A percentile compares a stretch with the other conserved stretches of the same genome.
Conservation (phyloP, 2,797 vertebrate species). For the Coregonus suidteri region DNA sequence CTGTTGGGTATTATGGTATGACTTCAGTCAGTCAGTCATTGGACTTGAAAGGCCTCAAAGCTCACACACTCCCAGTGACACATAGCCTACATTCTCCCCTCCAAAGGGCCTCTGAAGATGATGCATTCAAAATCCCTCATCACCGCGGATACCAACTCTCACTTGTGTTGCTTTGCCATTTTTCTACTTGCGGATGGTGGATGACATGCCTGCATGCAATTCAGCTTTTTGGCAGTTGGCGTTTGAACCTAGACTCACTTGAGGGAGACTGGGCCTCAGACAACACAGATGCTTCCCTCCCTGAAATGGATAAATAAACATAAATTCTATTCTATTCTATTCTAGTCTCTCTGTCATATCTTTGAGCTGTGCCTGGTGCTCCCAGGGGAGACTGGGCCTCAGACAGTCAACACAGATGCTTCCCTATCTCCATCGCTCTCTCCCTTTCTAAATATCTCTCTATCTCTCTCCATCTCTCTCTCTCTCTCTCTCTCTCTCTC, state of each 20-base stretch:
- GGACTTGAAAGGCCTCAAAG: constrained; percentile 4
- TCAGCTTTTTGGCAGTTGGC: not conserved
- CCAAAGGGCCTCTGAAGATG: not conserved
- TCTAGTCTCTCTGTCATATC: too few relatives aligned
- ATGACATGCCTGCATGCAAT: not conserved
- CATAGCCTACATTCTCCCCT: not conserved
- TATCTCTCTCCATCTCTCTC: too few relatives aligned
- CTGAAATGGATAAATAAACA: not conserved
- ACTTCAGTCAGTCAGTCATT: constrained; percentile 3
- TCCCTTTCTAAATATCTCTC: too few relatives aligned
- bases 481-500: too few relatives aligned
- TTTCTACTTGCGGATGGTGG: not conserved
- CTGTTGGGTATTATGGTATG: not conserved
- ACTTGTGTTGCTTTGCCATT: not conserved
- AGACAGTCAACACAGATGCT: constrained; percentile 21
- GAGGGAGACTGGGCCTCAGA: not conserved
- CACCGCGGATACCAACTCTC: constrained; percentile 1
- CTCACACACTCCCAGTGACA: not conserved
- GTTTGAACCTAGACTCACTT: too few relatives aligned
- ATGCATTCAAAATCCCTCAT: not conserved
- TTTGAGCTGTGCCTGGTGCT: not conserved
- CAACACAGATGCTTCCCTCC: constrained; percentile 22
- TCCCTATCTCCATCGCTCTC: not conserved
- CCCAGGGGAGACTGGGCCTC: not conserved
- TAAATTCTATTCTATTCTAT: too few relatives aligned